These are phyloP conservation scores for Dynastes hyllus DNA, from an alignment of 2,888 invertebrate species.

Conservation along the genomic window DNA sequence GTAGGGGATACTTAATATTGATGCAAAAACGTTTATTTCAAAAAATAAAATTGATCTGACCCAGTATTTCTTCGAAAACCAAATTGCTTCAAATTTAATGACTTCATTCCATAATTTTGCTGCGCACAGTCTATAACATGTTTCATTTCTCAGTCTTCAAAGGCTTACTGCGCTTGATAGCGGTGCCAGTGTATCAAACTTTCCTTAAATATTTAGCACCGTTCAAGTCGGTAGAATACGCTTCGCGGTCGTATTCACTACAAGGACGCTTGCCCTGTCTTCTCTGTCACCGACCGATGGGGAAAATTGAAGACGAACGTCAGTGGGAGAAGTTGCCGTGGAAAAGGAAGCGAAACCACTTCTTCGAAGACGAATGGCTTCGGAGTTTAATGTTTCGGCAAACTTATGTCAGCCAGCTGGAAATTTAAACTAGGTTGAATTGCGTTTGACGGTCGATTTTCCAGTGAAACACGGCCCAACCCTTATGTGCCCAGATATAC, in stretches of 20 bases:
- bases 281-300: background rate
- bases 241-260: background rate
- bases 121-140: too few species aligned
- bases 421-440: slow-evolving; percentile 28
- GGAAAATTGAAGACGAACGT: slow-evolving; percentile 5
- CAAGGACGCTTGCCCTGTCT: background rate
- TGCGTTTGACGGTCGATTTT: slow-evolving; percentile 28
- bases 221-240: background rate
- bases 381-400: slow-evolving; percentile 40
- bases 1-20: too few species aligned
- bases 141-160: too few species aligned
- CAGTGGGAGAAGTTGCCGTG: slow-evolving; percentile 14
- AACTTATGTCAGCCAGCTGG: slow-evolving; percentile 22
- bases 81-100: too few species aligned
- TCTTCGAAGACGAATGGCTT: slow-evolving; percentile 36
- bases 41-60: too few species aligned
- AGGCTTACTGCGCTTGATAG: too few species aligned
- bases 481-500: too few species aligned
- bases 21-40: too few species aligned
- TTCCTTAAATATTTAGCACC: background rate
- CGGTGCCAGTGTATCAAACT: background rate
- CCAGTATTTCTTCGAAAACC: too few species aligned
- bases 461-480: background rate
- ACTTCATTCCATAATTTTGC: too few species aligned
- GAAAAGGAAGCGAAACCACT: slow-evolving; percentile 20